A percentile compares a stretch with the other conserved stretches of the same genome.
Conservation (phyloP, 1,140 invertebrate species). For the Latrodectus geometricus region DNA sequence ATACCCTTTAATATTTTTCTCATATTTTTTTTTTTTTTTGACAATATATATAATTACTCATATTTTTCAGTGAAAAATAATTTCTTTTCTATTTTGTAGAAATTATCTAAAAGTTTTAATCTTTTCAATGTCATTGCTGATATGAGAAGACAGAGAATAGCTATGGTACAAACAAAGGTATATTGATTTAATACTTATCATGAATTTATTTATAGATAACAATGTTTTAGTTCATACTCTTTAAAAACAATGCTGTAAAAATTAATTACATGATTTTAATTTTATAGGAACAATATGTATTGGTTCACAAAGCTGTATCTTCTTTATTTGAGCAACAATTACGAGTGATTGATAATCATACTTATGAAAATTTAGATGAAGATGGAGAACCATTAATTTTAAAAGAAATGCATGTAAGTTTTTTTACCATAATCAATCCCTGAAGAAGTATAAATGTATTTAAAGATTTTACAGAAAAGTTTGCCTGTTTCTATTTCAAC, state of each 20-base stretch:
- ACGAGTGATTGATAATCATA: conserved; percentile 74
- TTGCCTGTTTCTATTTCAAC: no score
- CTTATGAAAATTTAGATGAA: conserved; percentile 73
- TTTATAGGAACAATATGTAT: conserved; percentile 71
- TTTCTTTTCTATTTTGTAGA: conserved; percentile 43
- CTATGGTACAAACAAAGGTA: conserved; percentile 74
- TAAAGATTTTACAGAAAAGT: no score
- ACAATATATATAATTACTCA: no score
- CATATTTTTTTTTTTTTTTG: not conserved
- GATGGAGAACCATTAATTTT: conserved; percentile 65
- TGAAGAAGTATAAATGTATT: not conserved
- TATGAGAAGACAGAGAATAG: conserved; percentile 75
- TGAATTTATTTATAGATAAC: not conserved
- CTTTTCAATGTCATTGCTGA: conserved; percentile 73
- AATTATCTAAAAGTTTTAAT: conserved; percentile 69
- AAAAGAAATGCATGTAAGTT: conserved; percentile 32
- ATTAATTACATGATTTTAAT: not conserved
- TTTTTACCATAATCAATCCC: not conserved
- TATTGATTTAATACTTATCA: not conserved
- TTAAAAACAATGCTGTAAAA: not conserved
- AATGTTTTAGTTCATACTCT: not conserved
- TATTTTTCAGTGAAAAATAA: no score
- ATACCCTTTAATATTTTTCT: not conserved
- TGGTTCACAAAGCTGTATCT: conserved; percentile 72
- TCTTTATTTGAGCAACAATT: conserved; percentile 74